These are phyloP conservation scores for Notodonta dromedarius DNA, from an alignment of 2,888 invertebrate species.

Conservation along the genomic window DNA sequence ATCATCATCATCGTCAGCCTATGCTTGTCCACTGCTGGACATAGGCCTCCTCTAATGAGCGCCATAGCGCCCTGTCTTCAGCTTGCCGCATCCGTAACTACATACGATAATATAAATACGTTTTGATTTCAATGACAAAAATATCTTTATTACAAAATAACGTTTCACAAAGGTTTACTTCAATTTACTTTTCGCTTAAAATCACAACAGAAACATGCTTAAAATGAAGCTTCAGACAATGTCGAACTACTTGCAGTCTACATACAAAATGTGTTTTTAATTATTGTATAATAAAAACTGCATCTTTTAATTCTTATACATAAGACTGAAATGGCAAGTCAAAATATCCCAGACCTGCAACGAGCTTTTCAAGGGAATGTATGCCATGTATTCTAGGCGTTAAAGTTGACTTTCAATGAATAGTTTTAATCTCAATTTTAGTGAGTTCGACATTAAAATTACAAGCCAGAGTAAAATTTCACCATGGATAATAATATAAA, in stretches of 20 bases:
- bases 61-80: too few relatives aligned
- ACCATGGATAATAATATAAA: not conserved
- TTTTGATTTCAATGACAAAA: constrained; percentile 51
- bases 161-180: constrained; percentile 59
- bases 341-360: not conserved
- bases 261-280: not conserved
- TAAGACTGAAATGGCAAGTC: not conserved
- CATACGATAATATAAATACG: constrained; percentile 20
- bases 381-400: not conserved
- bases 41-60: too few relatives aligned
- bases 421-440: not conserved
- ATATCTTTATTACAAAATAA: constrained; percentile 66
- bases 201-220: constrained; percentile 57
- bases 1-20: too few relatives aligned
- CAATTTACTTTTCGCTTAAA: constrained; percentile 65
- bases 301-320: too few relatives aligned
- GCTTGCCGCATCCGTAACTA: not conserved
- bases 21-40: too few relatives aligned
- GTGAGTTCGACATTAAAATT: constrained; percentile 1
- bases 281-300: too few relatives aligned
- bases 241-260: constrained; percentile 32
- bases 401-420: not conserved
- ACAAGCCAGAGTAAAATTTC: not conserved
- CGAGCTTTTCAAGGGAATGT: not conserved
- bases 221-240: constrained; percentile 44